Conservation (phyloP, 2,888 invertebrate genomes). For the Priocnemis perturbator region DNA sequence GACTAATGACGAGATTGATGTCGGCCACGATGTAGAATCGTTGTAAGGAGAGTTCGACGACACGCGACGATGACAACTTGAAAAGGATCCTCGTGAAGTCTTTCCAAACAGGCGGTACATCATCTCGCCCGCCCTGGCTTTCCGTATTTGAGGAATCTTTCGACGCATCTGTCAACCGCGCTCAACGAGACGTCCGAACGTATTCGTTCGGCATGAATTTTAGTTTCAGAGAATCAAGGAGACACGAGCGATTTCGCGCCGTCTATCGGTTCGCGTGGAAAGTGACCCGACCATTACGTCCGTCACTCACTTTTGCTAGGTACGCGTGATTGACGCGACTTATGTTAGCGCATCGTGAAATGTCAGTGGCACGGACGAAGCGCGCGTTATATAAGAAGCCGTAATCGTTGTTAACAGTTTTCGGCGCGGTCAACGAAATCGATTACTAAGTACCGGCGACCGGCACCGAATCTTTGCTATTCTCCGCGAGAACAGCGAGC, state of each 20-base stretch:
- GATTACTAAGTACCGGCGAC: too few species aligned
- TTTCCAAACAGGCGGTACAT: conserved; percentile 43
- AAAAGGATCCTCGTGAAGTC: conserved; percentile 43
- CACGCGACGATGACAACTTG: conserved; percentile 46
- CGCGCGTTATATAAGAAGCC: too few species aligned
- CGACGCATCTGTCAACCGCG: too few species aligned
- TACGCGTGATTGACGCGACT: not conserved
- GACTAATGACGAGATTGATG: conserved; percentile 63
- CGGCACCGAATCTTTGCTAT: too few species aligned
- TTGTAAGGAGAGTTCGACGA: conserved; percentile 51
- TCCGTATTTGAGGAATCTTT: too few species aligned
- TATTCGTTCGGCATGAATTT: too few species aligned
- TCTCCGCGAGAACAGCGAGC: too few species aligned
- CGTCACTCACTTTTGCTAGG: too few species aligned
- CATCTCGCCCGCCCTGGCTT: conserved; percentile 12
- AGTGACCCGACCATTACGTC: not conserved
- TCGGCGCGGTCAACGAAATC: too few species aligned
- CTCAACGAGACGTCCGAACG: too few species aligned
- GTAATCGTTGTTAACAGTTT: too few species aligned
- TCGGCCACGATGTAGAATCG: conserved; percentile 46
- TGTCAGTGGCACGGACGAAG: not conserved
- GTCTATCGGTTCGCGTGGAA: not conserved
- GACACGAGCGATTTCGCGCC: too few species aligned
- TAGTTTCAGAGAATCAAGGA: not conserved
- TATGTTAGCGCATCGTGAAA: not conserved